A percentile compares a stretch with the other conserved stretches of the same genome.
These are phyloP conservation scores for Etheostoma nigrum DNA, from an alignment of 2,797 vertebrate species.

Conservation along the genomic window DNA sequence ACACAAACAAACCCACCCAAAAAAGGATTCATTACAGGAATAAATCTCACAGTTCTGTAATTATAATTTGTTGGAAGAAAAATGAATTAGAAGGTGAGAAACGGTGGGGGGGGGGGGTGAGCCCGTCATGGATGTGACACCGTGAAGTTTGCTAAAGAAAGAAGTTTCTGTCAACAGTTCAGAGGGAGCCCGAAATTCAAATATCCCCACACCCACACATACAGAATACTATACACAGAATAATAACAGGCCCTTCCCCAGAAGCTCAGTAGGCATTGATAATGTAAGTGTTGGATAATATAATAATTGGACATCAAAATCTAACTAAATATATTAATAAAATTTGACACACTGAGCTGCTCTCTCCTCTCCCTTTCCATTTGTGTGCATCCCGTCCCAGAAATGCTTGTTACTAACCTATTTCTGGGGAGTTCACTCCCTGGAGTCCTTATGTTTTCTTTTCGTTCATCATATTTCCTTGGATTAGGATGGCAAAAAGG, in stretches of 20 bases:
- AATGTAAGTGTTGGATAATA: constrained; percentile 11
- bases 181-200: constrained; percentile 22
- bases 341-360: background rate
- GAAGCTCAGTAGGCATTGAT: background rate
- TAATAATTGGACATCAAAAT: constrained; percentile 21
- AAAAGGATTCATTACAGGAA: constrained; percentile 44
- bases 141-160: constrained; percentile 9
- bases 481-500: too few species aligned
- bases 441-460: too few species aligned
- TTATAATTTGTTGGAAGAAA: constrained; percentile 60
- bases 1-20: constrained; percentile 7
- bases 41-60: constrained; percentile 57
- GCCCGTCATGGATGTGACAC: constrained; percentile 14
- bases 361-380: too few species aligned
- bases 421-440: too few species aligned
- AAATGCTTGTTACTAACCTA: too few species aligned
- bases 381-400: too few species aligned
- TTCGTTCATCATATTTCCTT: too few species aligned
- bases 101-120: constrained; percentile 18
- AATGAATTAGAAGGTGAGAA: constrained; percentile 50
- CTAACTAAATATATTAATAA: constrained; percentile 4
- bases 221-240: background rate
- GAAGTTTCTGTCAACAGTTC: constrained; percentile 41
- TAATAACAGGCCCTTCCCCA: constrained; percentile 11
- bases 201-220: constrained; percentile 3